Conservation (phyloP, 2,888 invertebrate genomes). For the Tillus elongatus region DNA sequence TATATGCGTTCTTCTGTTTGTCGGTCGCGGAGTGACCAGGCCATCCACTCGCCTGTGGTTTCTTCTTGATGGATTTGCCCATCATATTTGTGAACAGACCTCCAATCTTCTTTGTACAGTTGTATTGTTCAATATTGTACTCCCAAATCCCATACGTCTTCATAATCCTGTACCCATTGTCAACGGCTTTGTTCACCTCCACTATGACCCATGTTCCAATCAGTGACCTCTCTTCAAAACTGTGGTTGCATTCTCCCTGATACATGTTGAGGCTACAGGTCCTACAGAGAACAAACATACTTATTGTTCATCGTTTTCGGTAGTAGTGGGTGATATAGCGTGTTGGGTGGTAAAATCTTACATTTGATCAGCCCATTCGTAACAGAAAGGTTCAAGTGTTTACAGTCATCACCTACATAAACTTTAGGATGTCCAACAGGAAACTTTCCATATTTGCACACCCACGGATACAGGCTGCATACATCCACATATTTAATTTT, state of each 20-base stretch:
- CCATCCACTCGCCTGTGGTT: too few species aligned
- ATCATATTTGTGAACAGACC: conserved; percentile 29
- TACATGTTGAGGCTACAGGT: conserved; percentile 16
- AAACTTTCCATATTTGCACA: conserved; percentile 25
- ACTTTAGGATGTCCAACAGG: conserved; percentile 26
- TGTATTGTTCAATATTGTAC: conserved; percentile 24
- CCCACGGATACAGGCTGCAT: conserved; percentile 27
- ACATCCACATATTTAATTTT: conserved; percentile 26
- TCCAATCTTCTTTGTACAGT: conserved; percentile 14
- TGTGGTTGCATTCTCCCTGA: conserved; percentile 9
- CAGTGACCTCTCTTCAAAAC: background rate
- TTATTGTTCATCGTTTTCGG: conserved; percentile 19
- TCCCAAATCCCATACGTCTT: conserved; percentile 29
- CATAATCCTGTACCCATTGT: background rate
- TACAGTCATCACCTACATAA: conserved; percentile 21
- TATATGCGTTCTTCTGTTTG: conserved; percentile 12
- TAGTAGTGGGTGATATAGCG: conserved; percentile 26
- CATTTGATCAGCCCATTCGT: conserved; percentile 15
- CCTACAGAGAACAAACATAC: background rate
- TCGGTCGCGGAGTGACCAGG: too few species aligned
- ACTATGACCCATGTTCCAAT: background rate
- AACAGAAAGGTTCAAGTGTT: conserved; percentile 12
- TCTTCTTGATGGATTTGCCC: conserved; percentile 24
- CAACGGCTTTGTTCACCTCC: background rate
- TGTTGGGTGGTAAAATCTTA: conserved; percentile 18